phyloP scores from a whole-genome alignment of 2,113 vertebrate genomes.

The Mesocricetus auratus region DNA sequence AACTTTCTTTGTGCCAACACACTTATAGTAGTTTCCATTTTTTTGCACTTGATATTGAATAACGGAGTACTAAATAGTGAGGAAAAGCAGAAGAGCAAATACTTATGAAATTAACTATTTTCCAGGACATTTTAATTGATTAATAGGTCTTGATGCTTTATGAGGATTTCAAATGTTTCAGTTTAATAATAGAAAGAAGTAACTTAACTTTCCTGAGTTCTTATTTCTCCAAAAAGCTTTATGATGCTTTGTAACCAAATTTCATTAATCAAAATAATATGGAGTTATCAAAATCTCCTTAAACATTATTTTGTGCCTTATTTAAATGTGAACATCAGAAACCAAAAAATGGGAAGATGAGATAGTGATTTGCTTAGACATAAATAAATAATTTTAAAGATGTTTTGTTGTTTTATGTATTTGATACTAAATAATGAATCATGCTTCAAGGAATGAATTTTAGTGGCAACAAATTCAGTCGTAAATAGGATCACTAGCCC shows the following conservation, averaged over 20 bases:
- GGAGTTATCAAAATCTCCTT: background rate
- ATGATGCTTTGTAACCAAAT: background rate
- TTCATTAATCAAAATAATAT: background rate
- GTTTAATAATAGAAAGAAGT: slow-evolving; percentile 37
- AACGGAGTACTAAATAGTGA: background rate
- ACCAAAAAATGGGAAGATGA: slow-evolving; percentile 35
- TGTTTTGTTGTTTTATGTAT: background rate
- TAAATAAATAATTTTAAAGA: slow-evolving; percentile 6
- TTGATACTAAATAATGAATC: background rate
- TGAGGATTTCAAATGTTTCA: slow-evolving; percentile 28
- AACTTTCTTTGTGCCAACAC: background rate
- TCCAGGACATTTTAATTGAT: slow-evolving; percentile 12
- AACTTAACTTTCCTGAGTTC: background rate
- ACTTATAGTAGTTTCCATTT: background rate
- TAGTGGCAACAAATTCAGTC: slow-evolving; percentile 72
- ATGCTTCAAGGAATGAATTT: background rate
- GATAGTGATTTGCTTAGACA: background rate
- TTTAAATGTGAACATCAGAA: slow-evolving; percentile 54
- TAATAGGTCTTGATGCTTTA: slow-evolving; percentile 9
- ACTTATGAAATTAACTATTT: slow-evolving; percentile 29
- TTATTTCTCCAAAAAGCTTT: background rate
- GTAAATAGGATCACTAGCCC: background rate
- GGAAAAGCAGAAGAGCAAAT: background rate
- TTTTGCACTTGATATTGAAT: background rate
- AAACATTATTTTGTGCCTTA: background rate